Conservation (phyloP, 2,888 invertebrate genomes). For the Folsomia candida region DNA sequence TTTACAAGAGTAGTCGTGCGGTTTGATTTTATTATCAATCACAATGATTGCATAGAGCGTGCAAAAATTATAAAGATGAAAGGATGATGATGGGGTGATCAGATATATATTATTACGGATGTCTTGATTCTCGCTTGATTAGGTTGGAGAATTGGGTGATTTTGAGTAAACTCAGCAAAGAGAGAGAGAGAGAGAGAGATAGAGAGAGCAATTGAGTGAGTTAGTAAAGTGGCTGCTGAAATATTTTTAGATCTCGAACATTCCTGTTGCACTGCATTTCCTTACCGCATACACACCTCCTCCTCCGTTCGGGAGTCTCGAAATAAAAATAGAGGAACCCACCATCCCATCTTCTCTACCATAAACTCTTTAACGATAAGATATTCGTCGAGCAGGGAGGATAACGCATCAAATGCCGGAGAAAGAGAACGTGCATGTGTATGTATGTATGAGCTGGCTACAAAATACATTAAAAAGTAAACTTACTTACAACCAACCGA, state of each 20-base stretch:
- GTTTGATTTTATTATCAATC: no score
- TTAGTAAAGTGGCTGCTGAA: not conserved
- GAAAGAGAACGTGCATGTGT: not conserved
- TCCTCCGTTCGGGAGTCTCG: not conserved
- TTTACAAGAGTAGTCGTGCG: no score
- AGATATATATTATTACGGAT: not conserved
- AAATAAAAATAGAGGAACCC: slow-evolving; percentile 5
- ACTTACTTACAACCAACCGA: not conserved
- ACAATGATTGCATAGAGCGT: no score
- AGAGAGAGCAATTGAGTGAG: no score
- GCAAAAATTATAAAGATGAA: not conserved
- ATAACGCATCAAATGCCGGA: no score
- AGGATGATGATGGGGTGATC: not conserved
- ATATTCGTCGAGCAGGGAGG: no score
- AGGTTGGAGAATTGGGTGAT: not conserved
- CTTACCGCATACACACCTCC: not conserved
- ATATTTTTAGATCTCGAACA: not conserved
- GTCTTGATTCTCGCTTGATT: not conserved
- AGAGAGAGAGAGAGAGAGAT: no score
- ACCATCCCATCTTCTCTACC: not conserved
- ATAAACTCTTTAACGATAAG: not conserved
- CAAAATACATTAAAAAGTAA: not conserved
- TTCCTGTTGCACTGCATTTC: not conserved
- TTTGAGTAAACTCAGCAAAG: slow-evolving; percentile 1
- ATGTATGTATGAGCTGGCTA: not conserved